Base-by-base conservation (phyloP, 2,797 vertebrate species). In the Rhinoraja longicauda region DNA sequence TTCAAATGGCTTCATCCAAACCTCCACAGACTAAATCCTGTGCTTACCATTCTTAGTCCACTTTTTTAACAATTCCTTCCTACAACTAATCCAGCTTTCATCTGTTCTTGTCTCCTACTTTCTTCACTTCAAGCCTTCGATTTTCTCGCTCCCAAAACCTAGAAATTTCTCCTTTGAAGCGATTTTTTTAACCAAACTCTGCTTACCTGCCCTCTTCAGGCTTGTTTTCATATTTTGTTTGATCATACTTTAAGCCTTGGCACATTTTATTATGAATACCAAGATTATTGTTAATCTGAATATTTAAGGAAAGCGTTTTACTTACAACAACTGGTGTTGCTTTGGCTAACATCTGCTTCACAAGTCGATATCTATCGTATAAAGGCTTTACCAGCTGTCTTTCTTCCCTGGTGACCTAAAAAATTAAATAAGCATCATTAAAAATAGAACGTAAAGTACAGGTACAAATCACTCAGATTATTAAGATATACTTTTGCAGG, bases 321-420 rank as follows among this genome's bases (percentile, higher is more conserved):
- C 98, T 96, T 96, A 99, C 98, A 94, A 98, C 98, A 92, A 98
- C 95, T 72, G 98, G 98, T 93, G 97, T 98, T 95, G 98, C 98
- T 96, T 98, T 97, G 94, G 98, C 98, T 95, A 99, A 97, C 98
- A 98, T 99, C 96, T 99, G 98, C 95, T 99, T 99, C 95, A 99
- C 98, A 96, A 99, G 96, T 94, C 98, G 96, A 95, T 99, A 99
- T 95, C 98, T 97, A 94, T 99, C 98, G 94, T 99, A 99, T 93
- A 99, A 97, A 91, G 98, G 98, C 95, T 98, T 99, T 95, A 99
- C 98, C 95, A 98, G 96, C 95, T 98, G 96, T 93, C 98, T 98
- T 95, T 99, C 98, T 96, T 99, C 98, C 95, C 97, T 96, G 90
- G 98, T 99, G 93, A 98, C 98, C 98, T 99, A 94, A 93, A 95